phyloP scores from a whole-genome alignment of 2,888 invertebrate species.

The Emmelina monodactyla region DNA sequence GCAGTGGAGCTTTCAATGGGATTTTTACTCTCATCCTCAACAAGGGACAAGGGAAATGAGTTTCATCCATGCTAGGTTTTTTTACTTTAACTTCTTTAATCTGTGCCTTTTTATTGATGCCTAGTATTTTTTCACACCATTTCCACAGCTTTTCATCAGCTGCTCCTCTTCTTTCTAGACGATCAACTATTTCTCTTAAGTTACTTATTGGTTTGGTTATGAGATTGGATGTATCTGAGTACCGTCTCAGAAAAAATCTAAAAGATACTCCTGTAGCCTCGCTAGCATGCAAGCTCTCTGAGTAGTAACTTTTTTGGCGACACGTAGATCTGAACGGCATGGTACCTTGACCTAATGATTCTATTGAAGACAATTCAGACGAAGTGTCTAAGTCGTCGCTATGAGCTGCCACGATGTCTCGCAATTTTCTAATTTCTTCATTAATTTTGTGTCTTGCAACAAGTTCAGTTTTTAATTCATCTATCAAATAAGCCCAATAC shows the following conservation, averaged over 20 bases:
- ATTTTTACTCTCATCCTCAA: conserved; percentile 28
- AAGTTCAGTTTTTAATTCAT: background rate
- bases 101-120: conserved; percentile 17
- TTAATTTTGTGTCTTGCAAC: background rate
- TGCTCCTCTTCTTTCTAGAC: conserved; percentile 39
- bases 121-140: conserved; percentile 37
- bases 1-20: conserved; percentile 31
- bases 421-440: background rate
- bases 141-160: conserved; percentile 41
- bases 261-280: too few species aligned
- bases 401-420: background rate
- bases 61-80: conserved; percentile 17
- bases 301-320: too few species aligned
- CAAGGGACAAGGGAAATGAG: conserved; percentile 37
- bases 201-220: conserved; percentile 39
- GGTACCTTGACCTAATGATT: too few species aligned
- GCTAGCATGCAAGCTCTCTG: too few species aligned
- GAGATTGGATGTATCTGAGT: too few species aligned
- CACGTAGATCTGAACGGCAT: too few species aligned
- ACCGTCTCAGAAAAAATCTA: too few species aligned
- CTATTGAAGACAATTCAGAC: too few species aligned
- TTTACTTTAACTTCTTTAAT: conserved; percentile 11
- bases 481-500: background rate
- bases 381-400: too few species aligned
- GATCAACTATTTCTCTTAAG: conserved; percentile 30